Evolutionary conservation across 2,797 vertebrate species (phyloP), one percentile per base, ranked within the genome.

Genomic region (Crocidura indochinensis): DNA sequence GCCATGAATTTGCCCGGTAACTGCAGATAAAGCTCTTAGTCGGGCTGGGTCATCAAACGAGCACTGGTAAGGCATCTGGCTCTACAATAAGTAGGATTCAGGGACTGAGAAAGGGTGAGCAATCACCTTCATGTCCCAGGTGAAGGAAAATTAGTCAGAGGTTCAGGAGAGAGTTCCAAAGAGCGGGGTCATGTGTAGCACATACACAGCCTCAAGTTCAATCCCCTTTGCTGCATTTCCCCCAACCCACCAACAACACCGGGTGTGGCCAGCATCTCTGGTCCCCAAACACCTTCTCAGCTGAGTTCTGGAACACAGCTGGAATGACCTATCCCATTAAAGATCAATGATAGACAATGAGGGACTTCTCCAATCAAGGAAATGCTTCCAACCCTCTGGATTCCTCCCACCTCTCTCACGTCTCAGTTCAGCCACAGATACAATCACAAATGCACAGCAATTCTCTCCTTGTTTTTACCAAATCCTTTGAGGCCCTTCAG

Each of bases 41-140:
- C 26, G 1, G 20, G 15, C 62, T 4, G 60, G 8, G 24, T 68
- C 1, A 0, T 46, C 8, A 4, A 75, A 4, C 12, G 29, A 73
- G 62, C 0, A 0, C 5, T 69, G 1, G 38, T 27, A 2, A 2
- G 0, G 0, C 7, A 31, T 31, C 4, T 1, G 71, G 19, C 74
- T 53, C 71, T 15, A 3, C 60, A 56, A n/a, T 49, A 8, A 64
- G 17, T 2, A 8, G 0, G 2, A 8, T 12, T 20, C 2, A 0
- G 8, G 0, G 26, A 14, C 51, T 19, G 71, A 20, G 4, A 10
- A n/a, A 69, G 53, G 38, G 47, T 2, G 22, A 2, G 47, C 0
- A 17, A 15, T 19, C 12, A 22, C 14, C 62, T 68, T 27, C 22
- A 15, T 6, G 24, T 27, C 51, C 56, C 47, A 24, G 38, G 46